A percentile compares a stretch with the other conserved stretches of the same genome.
These are phyloP conservation scores for Aurelia sp. DNA, from an alignment of 30 jellyfish, hydroid and myxozoan genomes.

Conservation along the genomic window DNA sequence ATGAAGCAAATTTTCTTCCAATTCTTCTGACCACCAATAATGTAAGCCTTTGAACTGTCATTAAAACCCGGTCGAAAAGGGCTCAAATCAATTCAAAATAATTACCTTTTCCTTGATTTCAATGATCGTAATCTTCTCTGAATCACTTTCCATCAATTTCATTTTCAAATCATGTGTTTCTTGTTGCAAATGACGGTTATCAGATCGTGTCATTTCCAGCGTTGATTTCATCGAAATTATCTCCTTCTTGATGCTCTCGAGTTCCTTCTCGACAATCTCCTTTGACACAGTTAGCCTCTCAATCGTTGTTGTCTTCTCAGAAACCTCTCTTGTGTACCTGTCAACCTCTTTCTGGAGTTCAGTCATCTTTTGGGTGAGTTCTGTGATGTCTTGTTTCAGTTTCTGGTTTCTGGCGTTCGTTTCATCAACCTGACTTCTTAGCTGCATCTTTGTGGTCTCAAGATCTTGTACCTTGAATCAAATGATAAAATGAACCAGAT, in stretches of 20 bases:
- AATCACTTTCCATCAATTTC: slow-evolving; percentile 88
- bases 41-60: no score
- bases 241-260: slow-evolving; percentile 83
- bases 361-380: slow-evolving; percentile 66
- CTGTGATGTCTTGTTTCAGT: slow-evolving; percentile 79
- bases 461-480: slow-evolving; percentile 38
- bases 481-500: no score
- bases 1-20: no score
- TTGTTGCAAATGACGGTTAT: slow-evolving; percentile 85
- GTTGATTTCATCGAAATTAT: slow-evolving; percentile 57
- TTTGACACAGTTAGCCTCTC: slow-evolving; percentile 82
- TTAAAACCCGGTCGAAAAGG: no score
- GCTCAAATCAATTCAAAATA: no score
- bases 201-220: slow-evolving; percentile 74
- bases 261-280: slow-evolving; percentile 70
- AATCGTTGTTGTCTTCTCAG: slow-evolving; percentile 81
- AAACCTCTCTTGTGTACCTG: slow-evolving; percentile 58
- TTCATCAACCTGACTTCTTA: slow-evolving; percentile 85
- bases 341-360: slow-evolving; percentile 83
- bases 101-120: slow-evolving; percentile 87
- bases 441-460: slow-evolving; percentile 54
- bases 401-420: slow-evolving; percentile 75
- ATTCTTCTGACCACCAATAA: no score
- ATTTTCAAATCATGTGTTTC: slow-evolving; percentile 82
- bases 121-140: slow-evolving; percentile 69